Evolutionary conservation across 2,888 invertebrate species (phyloP), one percentile per base, ranked within the genome.

Genomic region (Ornithoptera alexandrae): DNA sequence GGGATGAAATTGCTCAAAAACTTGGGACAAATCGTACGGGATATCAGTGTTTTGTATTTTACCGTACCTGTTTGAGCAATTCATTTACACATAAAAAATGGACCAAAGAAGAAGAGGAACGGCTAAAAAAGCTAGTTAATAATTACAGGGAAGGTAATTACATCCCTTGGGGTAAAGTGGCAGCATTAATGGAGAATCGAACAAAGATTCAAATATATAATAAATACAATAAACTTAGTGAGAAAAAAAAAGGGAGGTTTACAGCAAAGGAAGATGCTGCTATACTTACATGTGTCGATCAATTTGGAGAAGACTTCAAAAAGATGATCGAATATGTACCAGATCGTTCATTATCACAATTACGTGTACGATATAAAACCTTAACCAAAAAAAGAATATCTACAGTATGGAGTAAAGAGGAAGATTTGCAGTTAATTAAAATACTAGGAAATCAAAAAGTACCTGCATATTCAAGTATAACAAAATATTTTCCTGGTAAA

Each of bases 131-230:
- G 67, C 84, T 95, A 1, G 93, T 97, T 0, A 93, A 95, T n/a
- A 88, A 87, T 72, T 94, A 94, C 73, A 93, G 90, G 72, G 89
- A 94, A 68, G 96, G 95, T 22, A 89, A 94, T 71, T 94, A 93
- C 62, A 95, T 97, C 73, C 95, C 96, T 1, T 97, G 97, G 97
- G 93, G 94, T 4, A 94, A 94, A 79, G 94, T 97, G 10, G 91
- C 94, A 0, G 90, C 92, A 30, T 93, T 94, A 65, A 94, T 96
- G 84, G 93, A 93, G 15, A 93, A 94, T 71, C 92, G 95, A 73
- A 94, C 94, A 0, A 95, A 95, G 79, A 88, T 92, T 4, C 96
- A 96, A 81, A 84, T 96, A 17, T 95, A 96, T 76, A 93, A 94
- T 70, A 93, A 94, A 72, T 94, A 93, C 77, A 75, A 80, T 46